phyloP scores from a whole-genome alignment of 2,797 vertebrate genomes.

The Anguilla pacifica region DNA sequence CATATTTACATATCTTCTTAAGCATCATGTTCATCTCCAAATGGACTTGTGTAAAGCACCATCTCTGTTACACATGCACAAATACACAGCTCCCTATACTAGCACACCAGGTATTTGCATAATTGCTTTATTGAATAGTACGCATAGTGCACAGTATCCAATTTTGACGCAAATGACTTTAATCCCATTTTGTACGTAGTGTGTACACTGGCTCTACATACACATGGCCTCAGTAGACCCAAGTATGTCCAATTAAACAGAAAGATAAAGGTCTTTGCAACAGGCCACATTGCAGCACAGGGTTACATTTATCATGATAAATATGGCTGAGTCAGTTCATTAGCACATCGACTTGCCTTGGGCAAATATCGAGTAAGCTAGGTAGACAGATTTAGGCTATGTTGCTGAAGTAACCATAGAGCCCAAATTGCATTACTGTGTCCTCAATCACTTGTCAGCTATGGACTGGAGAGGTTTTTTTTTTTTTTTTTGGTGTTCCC shows the following conservation, averaged over 20 bases:
- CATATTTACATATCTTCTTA: background rate
- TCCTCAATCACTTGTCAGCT: too few species aligned
- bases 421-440: too few species aligned
- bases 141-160: background rate
- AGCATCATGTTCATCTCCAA: background rate
- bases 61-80: background rate
- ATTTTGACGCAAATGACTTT: background rate
- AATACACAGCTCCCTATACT: background rate
- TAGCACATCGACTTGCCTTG: too few species aligned
- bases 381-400: too few species aligned
- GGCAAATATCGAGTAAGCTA: too few species aligned
- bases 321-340: too few species aligned
- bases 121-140: background rate
- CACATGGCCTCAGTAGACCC: background rate
- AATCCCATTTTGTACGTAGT: background rate
- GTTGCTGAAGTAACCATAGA: too few species aligned
- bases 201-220: background rate
- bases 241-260: background rate
- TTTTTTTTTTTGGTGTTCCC: too few species aligned
- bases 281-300: too few species aligned
- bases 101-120: background rate
- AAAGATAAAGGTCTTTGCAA: too few species aligned
- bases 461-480: too few species aligned
- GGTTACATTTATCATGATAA: too few species aligned
- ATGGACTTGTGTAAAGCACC: background rate